Percentiles rank a stretch among this genome's conserved stretches.
These are phyloP conservation scores for Drosophila meridiana DNA, from an alignment of 2,888 invertebrate genomes.

Conservation along the genomic window DNA sequence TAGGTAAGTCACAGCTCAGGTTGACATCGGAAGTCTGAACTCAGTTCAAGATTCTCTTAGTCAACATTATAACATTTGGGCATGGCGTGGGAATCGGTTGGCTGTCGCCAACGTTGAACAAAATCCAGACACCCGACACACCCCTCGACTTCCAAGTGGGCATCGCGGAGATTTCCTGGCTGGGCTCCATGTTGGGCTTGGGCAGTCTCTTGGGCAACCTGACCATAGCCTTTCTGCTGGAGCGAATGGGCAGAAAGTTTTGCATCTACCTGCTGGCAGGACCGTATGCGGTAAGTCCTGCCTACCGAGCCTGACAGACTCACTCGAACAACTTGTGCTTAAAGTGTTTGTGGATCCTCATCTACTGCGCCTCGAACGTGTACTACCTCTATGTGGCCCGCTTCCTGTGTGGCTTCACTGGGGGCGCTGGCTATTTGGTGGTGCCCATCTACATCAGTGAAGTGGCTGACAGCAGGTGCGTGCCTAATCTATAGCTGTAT, in stretches of 20 bases:
- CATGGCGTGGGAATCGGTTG: conserved; percentile 84
- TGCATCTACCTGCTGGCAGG: conserved; percentile 73
- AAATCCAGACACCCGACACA: conserved; percentile 65
- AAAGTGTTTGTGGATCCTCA: conserved; percentile 80
- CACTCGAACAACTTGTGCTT: neutral
- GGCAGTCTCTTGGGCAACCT: conserved; percentile 81
- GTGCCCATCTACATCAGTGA: conserved; percentile 83
- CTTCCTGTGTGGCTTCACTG: conserved; percentile 79
- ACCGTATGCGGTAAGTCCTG: conserved; percentile 77
- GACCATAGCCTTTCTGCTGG: conserved; percentile 70
- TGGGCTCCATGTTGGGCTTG: conserved; percentile 80
- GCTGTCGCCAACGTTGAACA: conserved; percentile 81
- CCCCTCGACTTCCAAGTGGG: conserved; percentile 68
- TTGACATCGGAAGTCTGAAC: rapidly evolving
- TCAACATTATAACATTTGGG: conserved; percentile 81
- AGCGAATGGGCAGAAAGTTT: conserved; percentile 78
- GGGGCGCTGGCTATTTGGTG: conserved; percentile 80
- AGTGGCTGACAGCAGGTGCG: conserved; percentile 81
- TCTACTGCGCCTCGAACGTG: conserved; percentile 76
- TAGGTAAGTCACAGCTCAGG: conserved; percentile 49
- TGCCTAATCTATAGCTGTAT: neutral
- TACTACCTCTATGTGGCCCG: conserved; percentile 79
- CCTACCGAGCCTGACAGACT: rapidly evolving
- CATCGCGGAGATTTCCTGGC: conserved; percentile 80
- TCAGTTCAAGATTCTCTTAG: conserved; percentile 44